Base-by-base conservation (phyloP, 1,140 invertebrate genomes). In the Maconellicoccus hirsutus region DNA sequence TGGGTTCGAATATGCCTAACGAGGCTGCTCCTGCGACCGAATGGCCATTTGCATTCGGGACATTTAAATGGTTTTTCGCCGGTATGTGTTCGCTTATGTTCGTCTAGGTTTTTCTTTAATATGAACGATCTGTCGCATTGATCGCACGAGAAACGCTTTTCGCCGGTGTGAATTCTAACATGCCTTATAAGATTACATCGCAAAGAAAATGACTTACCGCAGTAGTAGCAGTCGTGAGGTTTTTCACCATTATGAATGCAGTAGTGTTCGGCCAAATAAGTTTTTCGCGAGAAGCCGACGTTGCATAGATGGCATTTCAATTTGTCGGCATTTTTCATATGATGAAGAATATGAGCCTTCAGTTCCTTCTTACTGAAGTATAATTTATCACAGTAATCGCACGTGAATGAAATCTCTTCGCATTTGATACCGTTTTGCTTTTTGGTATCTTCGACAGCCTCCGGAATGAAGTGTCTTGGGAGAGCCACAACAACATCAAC, bases 81-180 rank as follows among this genome's bases (percentile, higher is more conserved):
- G 0, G 81, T 80, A 79, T 96, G 93, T 59, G 93, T 85, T 76
- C 90, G 91, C 80, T 89, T 86, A 79, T 96, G 93, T 61, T 93
- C 83, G 25, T 91, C 85, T 73, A 96, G 81, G 79, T 96, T 93
- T 25, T 93, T 94, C 79, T 95, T 95, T 78, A 95, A 90, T 74
- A 89, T 89, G 78, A 93, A 93, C 72, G 91, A 87, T 78, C 95
- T 95, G 8, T 90, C 89, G 76, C 93, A 96, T 25, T 86, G 26
- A 59, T 59, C 27, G 22, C 72, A 73, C 10, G 70, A 52, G 33
- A 71, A 71, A 1, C 70, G 72, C 59, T 21, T 71, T 14, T 70
- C 70, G 27, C 52, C 66, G 10, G 66, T 70, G 69, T 73, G 72
- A 1, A 73, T 70, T 12, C 70, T 33, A 38, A 59, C 27, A 38